Evolutionary conservation across 2,113 vertebrate genomes (phyloP), one percentile per base, ranked within the genome.

Genomic region (Clarias batrachus): DNA sequence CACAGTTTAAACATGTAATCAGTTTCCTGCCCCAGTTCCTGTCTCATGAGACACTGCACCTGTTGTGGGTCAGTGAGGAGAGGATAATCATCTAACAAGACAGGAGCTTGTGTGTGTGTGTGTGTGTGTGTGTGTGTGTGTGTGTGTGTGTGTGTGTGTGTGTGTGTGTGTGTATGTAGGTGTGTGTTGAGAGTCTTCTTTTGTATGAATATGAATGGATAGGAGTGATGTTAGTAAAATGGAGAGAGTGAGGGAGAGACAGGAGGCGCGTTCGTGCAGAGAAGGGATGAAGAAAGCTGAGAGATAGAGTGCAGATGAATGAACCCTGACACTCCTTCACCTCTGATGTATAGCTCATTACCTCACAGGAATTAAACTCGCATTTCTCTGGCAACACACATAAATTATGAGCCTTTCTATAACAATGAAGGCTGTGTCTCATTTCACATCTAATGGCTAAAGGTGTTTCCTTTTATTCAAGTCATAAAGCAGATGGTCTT

Each of bases 271-370:
- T 37, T 13, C 60, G 56, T 37, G 56, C 57, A 37, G 57, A 62
- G 30, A 80, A 62, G 16, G 23, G 57, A 60, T 6, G 78, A 11
- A 30, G n/a, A 62, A 60, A 60, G 9, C 17, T 60, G 19, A 80
- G 19, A 3, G 77, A 30, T 30, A 59, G 54, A 77, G 48, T 76
- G 77, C 88, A 66, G 87, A 90, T 89, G 88, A 82, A 48, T 48
- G 48, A 57, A 85, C 27, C 23, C 37, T 48, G 90, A 90, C 88
- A 87, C 76, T 63, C 82, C 54, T 57, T 81, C 81, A 86, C 71
- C 70, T 88, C 86, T 91, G 91, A 91, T 91, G 90, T 91, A 91
- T 91, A 90, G 81, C 85, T 90, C 86, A 90, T 89, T 89, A 91
- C 79, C 83, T 87, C 80, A 21, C 60, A 89, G 87, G 89, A 91